Conservation (phyloP, 2,113 vertebrate genomes). For the Casuarius casuarius region DNA sequence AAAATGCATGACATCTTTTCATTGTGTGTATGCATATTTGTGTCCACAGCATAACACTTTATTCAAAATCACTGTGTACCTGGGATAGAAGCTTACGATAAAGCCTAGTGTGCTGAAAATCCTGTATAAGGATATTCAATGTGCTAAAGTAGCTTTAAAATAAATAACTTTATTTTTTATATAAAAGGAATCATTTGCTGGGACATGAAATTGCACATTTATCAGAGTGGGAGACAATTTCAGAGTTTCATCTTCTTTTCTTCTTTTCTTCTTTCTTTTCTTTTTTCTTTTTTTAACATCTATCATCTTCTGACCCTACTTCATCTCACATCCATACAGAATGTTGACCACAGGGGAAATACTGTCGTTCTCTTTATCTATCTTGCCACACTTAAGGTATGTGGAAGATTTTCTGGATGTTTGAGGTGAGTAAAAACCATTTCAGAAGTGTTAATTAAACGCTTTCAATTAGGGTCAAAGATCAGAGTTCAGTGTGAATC, state of each 20-base stretch:
- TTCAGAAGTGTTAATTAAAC: not conserved
- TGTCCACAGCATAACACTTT: not conserved
- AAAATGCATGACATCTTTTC: not conserved
- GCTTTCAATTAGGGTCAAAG: not conserved
- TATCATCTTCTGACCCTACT: not conserved
- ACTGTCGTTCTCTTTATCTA: not conserved
- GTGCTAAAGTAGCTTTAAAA: not conserved
- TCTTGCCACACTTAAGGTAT: not conserved
- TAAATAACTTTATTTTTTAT: not conserved
- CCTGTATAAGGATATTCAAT: not conserved
- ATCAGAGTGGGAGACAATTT: not conserved
- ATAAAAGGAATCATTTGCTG: not conserved
- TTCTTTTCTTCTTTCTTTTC: rapidly evolving
- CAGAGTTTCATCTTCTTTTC: rapidly evolving
- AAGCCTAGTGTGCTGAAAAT: not conserved
- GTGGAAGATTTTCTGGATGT: not conserved
- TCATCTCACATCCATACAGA: rapidly evolving
- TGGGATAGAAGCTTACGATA: not conserved
- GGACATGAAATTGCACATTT: not conserved
- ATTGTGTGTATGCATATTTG: not conserved
- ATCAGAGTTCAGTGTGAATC: not conserved
- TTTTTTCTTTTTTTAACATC: not conserved
- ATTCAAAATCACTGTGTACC: not conserved
- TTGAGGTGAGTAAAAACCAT: not conserved
- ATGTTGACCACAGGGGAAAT: not conserved